These are phyloP conservation scores for Mastomys natalensis DNA, from an alignment of 2,113 vertebrate species.

Conservation along the genomic window DNA sequence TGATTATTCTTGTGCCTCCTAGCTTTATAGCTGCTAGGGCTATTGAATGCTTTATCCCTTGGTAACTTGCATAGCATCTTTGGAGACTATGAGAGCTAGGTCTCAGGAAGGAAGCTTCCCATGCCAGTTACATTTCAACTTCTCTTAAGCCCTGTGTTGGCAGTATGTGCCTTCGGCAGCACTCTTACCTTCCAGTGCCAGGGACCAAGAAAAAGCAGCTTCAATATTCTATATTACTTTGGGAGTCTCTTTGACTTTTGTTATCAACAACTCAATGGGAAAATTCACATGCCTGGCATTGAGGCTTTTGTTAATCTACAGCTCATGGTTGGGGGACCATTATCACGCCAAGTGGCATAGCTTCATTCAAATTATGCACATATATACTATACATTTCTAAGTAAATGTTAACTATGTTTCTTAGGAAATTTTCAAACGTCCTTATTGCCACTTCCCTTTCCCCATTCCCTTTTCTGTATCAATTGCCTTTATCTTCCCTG, in stretches of 20 bases:
- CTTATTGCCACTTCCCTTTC: not conserved
- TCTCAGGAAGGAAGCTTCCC: not conserved
- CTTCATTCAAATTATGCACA: not conserved
- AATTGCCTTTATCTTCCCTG: not conserved
- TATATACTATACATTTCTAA: not conserved
- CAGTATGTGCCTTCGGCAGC: not conserved
- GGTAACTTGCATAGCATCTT: not conserved
- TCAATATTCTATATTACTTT: not conserved
- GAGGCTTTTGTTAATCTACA: not conserved
- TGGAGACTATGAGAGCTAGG: not conserved
- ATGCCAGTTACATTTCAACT: not conserved
- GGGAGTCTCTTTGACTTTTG: not conserved
- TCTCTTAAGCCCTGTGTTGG: not conserved
- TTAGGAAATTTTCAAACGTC: not conserved
- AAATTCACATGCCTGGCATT: not conserved
- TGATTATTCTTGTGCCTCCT: not conserved
- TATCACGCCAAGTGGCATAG: not conserved
- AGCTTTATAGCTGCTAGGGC: not conserved
- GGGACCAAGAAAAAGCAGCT: not conserved
- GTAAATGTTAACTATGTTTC: not conserved
- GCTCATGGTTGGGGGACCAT: not conserved
- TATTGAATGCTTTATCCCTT: not conserved
- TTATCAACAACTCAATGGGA: not conserved
- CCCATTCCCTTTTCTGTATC: not conserved
- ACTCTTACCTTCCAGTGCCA: not conserved